A percentile compares a stretch with the other conserved stretches of the same genome.
These are phyloP conservation scores for Dipodomys ordii DNA, from an alignment of 2,113 vertebrate genomes.

Conservation along the genomic window DNA sequence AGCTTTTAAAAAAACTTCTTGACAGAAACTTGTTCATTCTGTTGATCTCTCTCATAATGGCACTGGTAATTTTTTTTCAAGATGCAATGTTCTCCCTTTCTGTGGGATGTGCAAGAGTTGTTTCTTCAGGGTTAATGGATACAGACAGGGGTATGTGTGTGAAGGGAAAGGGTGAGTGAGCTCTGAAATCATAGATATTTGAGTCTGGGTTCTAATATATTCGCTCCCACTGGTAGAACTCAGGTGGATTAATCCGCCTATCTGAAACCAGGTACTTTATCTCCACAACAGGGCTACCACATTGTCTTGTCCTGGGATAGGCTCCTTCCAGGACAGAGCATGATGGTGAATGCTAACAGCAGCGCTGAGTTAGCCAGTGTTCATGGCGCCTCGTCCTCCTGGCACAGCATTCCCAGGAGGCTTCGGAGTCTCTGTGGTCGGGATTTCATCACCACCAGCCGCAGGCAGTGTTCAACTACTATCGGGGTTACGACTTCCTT, in stretches of 20 bases:
- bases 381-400: not conserved
- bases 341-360: not conserved
- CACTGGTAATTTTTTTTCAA: not conserved
- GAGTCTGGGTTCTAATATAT: not conserved
- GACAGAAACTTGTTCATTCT: not conserved
- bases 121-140: not conserved
- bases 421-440: not conserved
- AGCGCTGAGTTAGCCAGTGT: not conserved
- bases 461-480: not conserved
- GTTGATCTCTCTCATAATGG: not conserved
- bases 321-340: not conserved
- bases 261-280: not conserved
- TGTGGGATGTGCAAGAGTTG: fast-evolving
- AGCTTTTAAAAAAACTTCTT: too few species aligned
- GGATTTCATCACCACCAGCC: not conserved
- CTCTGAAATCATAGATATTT: not conserved
- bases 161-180: not conserved
- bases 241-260: not conserved
- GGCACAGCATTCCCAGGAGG: not conserved
- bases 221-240: not conserved
- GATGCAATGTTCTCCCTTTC: not conserved
- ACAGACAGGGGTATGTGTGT: fast-evolving
- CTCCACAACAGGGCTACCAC: not conserved
- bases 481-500: not conserved
- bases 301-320: not conserved